Evolutionary conservation across 2,888 invertebrate genomes (phyloP), one percentile per base, ranked within the genome.

Genomic region (Acanthococcus lagerstroemiae): DNA sequence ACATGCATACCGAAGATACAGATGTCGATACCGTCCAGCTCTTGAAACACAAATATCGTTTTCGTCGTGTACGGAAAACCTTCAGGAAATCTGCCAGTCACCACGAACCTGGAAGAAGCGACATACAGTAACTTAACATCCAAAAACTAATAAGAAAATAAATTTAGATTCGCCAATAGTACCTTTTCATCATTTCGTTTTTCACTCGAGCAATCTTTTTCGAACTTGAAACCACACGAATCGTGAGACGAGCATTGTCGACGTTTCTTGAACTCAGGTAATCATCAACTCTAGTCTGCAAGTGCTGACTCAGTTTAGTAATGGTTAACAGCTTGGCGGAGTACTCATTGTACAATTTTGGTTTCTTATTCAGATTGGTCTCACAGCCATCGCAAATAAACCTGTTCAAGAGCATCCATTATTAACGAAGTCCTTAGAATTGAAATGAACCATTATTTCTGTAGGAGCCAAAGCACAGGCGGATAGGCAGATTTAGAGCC

Each of bases 171-270:
- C n/a, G 37, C 19, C 48, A 3, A 21, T 15, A 48, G 12, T 19
- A 52, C 52, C 52, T 52, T 52, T 52, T 52, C 24, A 15, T 52
- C 21, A 52, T 21, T 52, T 52, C 52, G 15, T 19, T 15, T 52
- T 52, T 52, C 15, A 52, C 52, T 24, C 24, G 21, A 6, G 22
- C 5, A 22, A 22, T 2, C 5, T 52, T 52, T 24, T 52, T 52
- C 7, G 22, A 52, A 22, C 24, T 2, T 15, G 21, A 21, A 5
- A 22, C 52, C 5, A 52, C 52, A 52, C 52, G 52, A 24, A 52
- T 24, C 2, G 24, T 21, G 1, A 52, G 9, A 22, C 22, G 5
- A 5, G 15, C 52, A 22, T 9, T 7, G 21, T 21, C 22, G 6
- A 52, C 22, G 24, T 22, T 22, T 21, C 22, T 52, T 4, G 9